phyloP scores from a whole-genome alignment of 2,113 vertebrate species.

The Atherinomorus stipes region DNA sequence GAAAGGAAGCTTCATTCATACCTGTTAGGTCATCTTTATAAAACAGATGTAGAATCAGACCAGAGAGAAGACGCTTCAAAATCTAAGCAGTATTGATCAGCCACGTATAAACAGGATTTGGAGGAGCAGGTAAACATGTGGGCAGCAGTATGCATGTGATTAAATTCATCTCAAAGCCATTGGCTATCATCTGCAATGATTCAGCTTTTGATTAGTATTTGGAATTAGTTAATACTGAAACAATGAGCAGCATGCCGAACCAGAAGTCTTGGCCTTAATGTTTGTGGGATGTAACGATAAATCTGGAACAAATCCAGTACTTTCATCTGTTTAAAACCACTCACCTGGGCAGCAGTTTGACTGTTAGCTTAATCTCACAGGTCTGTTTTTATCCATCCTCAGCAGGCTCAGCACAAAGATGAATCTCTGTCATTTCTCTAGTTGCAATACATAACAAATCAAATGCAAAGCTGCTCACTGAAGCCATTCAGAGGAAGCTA shows the following conservation, averaged over 20 bases:
- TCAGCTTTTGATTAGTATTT: background rate
- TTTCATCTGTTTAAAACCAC: conserved; percentile 5
- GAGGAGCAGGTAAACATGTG: background rate
- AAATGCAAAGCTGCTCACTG: conserved; percentile 22
- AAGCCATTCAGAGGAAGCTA: conserved; percentile 12
- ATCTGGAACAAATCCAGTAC: background rate
- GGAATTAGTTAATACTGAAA: background rate
- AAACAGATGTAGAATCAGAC: too few species aligned
- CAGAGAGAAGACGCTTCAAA: background rate
- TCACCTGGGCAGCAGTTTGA: background rate
- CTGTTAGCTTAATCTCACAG: conserved; percentile 30
- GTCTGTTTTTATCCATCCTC: conserved; percentile 42
- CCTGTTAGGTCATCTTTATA: background rate
- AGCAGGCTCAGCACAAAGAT: conserved; percentile 18
- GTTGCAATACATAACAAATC: conserved; percentile 29
- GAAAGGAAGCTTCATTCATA: background rate
- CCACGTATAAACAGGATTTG: background rate
- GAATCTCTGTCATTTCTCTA: conserved; percentile 26
- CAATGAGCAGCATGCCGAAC: background rate
- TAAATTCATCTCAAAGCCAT: background rate
- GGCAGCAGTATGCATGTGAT: background rate
- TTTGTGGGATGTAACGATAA: background rate
- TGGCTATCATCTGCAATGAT: background rate
- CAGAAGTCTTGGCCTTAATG: background rate
- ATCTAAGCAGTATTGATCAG: background rate